Base-by-base conservation (phyloP, 2,888 invertebrate species). In the Platycnemis pennipes region DNA sequence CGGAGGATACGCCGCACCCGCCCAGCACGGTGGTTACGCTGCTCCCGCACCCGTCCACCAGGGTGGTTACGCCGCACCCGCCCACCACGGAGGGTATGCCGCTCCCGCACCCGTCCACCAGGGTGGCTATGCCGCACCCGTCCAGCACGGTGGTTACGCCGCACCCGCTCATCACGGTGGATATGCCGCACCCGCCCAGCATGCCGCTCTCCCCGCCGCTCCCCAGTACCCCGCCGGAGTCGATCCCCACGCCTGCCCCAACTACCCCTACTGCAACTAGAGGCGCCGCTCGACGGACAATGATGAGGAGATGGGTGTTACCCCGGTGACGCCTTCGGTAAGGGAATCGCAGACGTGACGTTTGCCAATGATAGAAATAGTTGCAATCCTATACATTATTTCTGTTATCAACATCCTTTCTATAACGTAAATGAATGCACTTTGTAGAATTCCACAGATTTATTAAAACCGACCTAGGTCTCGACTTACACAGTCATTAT, bases 161-260 rank as follows among this genome's bases (percentile, higher is more conserved):
- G 77, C 77, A 37, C 77, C 77, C 7, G 77, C 77, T 77, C 77
- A 77, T 37, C 77, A 77, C 77, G 77, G 77, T 77, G 77, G 77
- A 31, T 77, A 77, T 77, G 77, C 77, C 1, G 77, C 77, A 2
- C 77, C 77, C n/a, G 77, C 77, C 13, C 77, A 77, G 13, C 63
- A 63, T n/a, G 77, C 31, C 2, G 77, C 77, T 37, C 77, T 37
- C 22, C 56, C 56, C 26, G 53, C 56, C 42, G 89, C 89, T 56
- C 46, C 89, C 56, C 53, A 89, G 56, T 89, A 89, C 26, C 89
- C 89, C 44, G 89, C 89, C 19, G 89, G 89, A n/a, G 89, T 89
- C 13, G 56, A 89, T 42, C 89, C 91, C 63, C 63, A 91, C 63
- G 0, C 91, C 63, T 91, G 91, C 31, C 91, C 91, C 91, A 91